Conservation (phyloP, 2,797 vertebrate genomes). For the Helostoma temminkii region DNA sequence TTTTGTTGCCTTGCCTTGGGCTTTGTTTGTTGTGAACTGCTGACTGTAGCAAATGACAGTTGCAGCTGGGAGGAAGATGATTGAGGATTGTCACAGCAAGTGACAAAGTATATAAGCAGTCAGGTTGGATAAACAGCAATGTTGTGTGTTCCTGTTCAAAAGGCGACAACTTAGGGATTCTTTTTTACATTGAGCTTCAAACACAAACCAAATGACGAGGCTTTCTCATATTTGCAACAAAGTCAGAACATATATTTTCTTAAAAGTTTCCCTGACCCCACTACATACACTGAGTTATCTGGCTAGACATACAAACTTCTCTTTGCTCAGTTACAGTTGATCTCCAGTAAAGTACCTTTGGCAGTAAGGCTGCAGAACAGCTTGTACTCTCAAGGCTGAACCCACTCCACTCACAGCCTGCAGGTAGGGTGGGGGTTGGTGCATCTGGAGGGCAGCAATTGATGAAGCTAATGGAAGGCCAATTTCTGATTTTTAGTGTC, state of each 20-base stretch:
- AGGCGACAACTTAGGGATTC: conserved; percentile 8
- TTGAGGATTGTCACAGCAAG: conserved; percentile 47
- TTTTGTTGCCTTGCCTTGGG: conserved; percentile 72
- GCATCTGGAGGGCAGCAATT: conserved; percentile 48
- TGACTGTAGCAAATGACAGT: conserved; percentile 71
- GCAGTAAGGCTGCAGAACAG: conserved; percentile 65
- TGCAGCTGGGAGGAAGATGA: conserved; percentile 74
- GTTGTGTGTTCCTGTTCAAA: conserved; percentile 35
- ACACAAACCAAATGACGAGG: no score
- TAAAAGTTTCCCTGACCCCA: conserved; percentile 23
- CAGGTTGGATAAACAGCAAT: conserved; percentile 43
- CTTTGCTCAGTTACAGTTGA: conserved; percentile 47
- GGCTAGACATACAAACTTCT: conserved; percentile 41
- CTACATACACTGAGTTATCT: conserved; percentile 41
- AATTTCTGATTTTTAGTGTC: conserved; percentile 18
- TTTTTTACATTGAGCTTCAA: conserved; percentile 4
- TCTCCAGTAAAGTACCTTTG: conserved; percentile 70
- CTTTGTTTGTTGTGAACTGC: conserved; percentile 77
- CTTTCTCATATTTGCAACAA: conserved; percentile 15
- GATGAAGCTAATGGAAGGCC: conserved; percentile 18
- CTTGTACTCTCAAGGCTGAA: conserved; percentile 65
- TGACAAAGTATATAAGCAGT: conserved; percentile 48
- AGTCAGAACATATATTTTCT: conserved; percentile 22
- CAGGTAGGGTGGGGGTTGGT: conserved; percentile 55
- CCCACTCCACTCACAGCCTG: conserved; percentile 48